Conservation (phyloP, 1,140 invertebrate genomes). For the Diorhabda elongata region DNA sequence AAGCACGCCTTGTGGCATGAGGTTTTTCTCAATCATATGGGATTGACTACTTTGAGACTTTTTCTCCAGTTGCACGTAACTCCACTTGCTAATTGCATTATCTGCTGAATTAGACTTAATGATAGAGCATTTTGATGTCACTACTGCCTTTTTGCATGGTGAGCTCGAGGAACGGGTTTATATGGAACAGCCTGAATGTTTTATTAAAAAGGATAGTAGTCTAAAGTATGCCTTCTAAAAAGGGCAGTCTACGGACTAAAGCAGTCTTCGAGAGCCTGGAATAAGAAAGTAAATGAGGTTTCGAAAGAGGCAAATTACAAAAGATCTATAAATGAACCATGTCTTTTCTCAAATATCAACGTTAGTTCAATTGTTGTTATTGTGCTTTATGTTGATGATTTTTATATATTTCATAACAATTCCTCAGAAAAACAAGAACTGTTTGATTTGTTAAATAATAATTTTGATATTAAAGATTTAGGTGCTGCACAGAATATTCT, state of each 20-base stretch:
- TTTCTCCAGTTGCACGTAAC: constrained; percentile 37
- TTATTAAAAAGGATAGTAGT: constrained; percentile 8
- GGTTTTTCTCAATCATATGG: background rate
- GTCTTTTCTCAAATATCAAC: constrained; percentile 39
- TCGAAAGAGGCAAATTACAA: constrained; percentile 40
- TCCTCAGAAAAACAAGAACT: constrained; percentile 22
- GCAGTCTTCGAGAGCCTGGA: too few species aligned
- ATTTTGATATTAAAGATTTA: constrained; percentile 36
- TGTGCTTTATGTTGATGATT: constrained; percentile 44
- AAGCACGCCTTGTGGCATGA: background rate
- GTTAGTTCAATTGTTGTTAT: constrained; percentile 29
- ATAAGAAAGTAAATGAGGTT: too few species aligned
- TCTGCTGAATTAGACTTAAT: constrained; percentile 35
- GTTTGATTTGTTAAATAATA: constrained; percentile 21
- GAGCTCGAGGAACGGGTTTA: constrained; percentile 22
- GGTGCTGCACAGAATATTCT: constrained; percentile 20
- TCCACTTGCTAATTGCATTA: constrained; percentile 41
- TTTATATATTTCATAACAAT: constrained; percentile 40
- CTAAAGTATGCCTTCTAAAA: constrained; percentile 41
- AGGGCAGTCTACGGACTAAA: constrained; percentile 41
- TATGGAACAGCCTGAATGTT: constrained; percentile 30
- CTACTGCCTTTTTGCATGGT: constrained; percentile 29
- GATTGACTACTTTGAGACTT: background rate
- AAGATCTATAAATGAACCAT: constrained; percentile 39
- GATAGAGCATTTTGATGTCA: constrained; percentile 32